These are phyloP conservation scores for Calosoma granatense DNA, from an alignment of 1,140 invertebrate genomes.

Conservation along the genomic window DNA sequence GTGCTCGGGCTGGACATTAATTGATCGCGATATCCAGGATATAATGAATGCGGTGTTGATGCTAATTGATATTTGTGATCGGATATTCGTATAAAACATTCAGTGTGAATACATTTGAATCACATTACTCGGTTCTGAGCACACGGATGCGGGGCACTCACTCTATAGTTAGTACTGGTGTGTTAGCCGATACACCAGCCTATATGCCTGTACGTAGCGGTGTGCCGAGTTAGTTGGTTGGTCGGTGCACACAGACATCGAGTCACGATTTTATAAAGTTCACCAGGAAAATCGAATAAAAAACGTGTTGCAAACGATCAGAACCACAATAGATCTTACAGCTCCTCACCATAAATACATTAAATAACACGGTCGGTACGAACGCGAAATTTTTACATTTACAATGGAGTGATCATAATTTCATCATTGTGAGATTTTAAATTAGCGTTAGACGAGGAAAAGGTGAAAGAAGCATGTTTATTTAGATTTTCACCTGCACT, in stretches of 20 bases:
- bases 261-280: constrained; percentile 6
- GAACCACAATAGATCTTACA: neutral
- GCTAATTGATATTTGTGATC: constrained; percentile 7
- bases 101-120: constrained; percentile 2
- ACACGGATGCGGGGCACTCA: too few relatives aligned
- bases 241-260: too few relatives aligned
- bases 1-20: neutral
- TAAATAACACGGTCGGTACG: neutral
- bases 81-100: constrained; percentile 5
- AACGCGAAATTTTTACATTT: too few relatives aligned
- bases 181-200: too few relatives aligned
- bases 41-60: constrained; percentile 6
- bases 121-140: neutral
- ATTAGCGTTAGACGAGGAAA: too few relatives aligned
- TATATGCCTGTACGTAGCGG: too few relatives aligned
- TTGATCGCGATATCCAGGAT: neutral
- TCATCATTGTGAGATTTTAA: too few relatives aligned
- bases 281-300: neutral
- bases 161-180: too few relatives aligned
- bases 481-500: too few relatives aligned
- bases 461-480: too few relatives aligned
- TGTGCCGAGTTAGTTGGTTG: too few relatives aligned
- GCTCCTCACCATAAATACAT: neutral
- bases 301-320: neutral
- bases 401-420: too few relatives aligned